phyloP scores from a whole-genome alignment of 2,888 invertebrate genomes.

The Galeruca laticollis region DNA sequence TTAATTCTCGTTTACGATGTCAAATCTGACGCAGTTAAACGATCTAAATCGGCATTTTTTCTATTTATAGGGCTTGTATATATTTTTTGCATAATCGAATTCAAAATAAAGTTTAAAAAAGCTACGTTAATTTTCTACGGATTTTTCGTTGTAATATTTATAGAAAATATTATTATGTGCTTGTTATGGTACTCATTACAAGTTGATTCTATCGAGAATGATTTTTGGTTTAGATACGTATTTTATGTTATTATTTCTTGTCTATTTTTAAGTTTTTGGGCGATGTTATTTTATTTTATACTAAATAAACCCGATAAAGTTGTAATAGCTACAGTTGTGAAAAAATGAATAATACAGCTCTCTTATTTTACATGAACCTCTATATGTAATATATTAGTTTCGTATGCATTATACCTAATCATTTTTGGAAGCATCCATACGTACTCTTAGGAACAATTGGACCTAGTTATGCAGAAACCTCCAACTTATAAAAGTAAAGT shows the following conservation, averaged over 20 bases:
- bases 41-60: constrained; percentile 70
- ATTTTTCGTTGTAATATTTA: constrained; percentile 75
- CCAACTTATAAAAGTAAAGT: too few species aligned
- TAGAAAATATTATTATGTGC: constrained; percentile 78
- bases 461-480: too few species aligned
- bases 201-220: constrained; percentile 68
- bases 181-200: constrained; percentile 75
- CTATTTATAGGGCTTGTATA: constrained; percentile 81
- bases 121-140: constrained; percentile 77
- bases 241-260: constrained; percentile 74
- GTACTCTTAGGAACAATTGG: too few species aligned
- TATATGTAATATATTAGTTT: too few species aligned
- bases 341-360: constrained; percentile 15
- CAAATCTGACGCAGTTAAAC: constrained; percentile 68
- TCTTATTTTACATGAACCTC: too few species aligned
- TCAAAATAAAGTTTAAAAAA: constrained; percentile 81
- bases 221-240: constrained; percentile 79
- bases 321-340: constrained; percentile 50
- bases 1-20: constrained; percentile 75
- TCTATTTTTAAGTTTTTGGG: constrained; percentile 71
- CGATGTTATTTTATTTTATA: constrained; percentile 75
- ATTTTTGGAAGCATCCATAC: too few species aligned
- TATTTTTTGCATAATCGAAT: constrained; percentile 82
- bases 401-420: not conserved
- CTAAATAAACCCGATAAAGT: constrained; percentile 73